Conservation (phyloP, 2,888 invertebrate species). For the Pherbina coryleti region DNA sequence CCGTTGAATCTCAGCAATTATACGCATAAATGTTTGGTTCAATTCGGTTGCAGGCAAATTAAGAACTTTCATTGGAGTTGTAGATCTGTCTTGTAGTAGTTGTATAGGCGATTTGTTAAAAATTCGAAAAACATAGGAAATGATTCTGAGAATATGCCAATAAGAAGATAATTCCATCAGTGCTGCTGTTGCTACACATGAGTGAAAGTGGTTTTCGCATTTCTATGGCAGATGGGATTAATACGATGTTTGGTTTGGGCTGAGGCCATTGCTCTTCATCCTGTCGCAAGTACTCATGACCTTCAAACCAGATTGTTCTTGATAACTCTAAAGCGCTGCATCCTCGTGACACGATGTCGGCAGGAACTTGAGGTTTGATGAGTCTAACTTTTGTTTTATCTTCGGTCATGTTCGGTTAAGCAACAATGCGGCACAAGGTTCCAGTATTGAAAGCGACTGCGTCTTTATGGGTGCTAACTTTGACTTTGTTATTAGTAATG, state of each 20-base stretch:
- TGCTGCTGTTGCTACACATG: neutral
- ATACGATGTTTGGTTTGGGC: neutral
- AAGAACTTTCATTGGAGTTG: neutral
- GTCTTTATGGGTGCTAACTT: slow-evolving; percentile 46
- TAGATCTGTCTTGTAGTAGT: neutral
- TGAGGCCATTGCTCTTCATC: slow-evolving; percentile 6
- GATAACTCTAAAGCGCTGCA: slow-evolving; percentile 21
- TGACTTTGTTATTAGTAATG: slow-evolving; percentile 43
- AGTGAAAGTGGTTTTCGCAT: neutral
- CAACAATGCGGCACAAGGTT: no score
- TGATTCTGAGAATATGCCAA: neutral
- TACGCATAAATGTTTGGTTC: neutral
- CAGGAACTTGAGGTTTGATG: neutral
- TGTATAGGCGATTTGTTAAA: neutral
- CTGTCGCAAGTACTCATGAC: slow-evolving; percentile 20
- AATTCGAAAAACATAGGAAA: neutral
- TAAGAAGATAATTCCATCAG: neutral
- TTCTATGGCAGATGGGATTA: neutral
- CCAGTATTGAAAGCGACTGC: slow-evolving; percentile 42
- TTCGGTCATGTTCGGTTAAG: no score
- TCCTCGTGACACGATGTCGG: slow-evolving; percentile 36
- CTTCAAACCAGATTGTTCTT: slow-evolving; percentile 36
- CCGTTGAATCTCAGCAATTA: neutral
- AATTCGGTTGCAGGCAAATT: neutral
- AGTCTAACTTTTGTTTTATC: slow-evolving; percentile 8